A percentile compares a stretch with the other conserved stretches of the same genome.
Evolutionary conservation across 2,113 vertebrate genomes (phyloP).

Genomic region (Corythornis vintsioides): DNA sequence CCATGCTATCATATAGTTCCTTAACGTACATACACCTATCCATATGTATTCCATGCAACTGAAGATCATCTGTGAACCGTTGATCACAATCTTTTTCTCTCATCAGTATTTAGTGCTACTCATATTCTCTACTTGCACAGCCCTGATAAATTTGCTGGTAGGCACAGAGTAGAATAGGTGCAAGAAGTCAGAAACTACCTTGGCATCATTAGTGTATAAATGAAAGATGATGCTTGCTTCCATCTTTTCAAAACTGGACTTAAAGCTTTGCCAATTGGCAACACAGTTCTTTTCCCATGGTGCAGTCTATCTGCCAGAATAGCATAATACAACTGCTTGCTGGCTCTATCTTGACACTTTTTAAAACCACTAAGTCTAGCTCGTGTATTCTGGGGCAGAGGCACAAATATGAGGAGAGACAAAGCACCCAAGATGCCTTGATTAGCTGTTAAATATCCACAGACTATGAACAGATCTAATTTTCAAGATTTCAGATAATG

Average conservation of each 20-base stretch:
- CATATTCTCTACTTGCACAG: not conserved
- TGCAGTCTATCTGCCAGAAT: not conserved
- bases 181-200: not conserved
- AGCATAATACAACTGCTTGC: not conserved
- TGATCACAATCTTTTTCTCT: not conserved
- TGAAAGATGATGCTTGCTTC: not conserved
- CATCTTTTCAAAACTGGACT: not conserved
- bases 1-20: not conserved
- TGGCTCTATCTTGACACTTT: not conserved
- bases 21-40: not conserved
- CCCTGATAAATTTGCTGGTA: not conserved
- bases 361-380: not conserved
- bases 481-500: not conserved
- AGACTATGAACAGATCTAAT: not conserved
- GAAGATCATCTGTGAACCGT: not conserved
- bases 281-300: not conserved
- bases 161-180: not conserved
- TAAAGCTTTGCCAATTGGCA: not conserved
- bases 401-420: not conserved
- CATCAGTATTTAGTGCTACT: not conserved
- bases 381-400: not conserved
- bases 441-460: not conserved
- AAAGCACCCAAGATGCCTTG: not conserved
- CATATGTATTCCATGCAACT: not conserved
- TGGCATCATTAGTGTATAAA: not conserved